Percentiles rank a stretch among this genome's conserved stretches.
Conservation (phyloP, 2,797 vertebrate genomes). For the Okamejei kenojei region DNA sequence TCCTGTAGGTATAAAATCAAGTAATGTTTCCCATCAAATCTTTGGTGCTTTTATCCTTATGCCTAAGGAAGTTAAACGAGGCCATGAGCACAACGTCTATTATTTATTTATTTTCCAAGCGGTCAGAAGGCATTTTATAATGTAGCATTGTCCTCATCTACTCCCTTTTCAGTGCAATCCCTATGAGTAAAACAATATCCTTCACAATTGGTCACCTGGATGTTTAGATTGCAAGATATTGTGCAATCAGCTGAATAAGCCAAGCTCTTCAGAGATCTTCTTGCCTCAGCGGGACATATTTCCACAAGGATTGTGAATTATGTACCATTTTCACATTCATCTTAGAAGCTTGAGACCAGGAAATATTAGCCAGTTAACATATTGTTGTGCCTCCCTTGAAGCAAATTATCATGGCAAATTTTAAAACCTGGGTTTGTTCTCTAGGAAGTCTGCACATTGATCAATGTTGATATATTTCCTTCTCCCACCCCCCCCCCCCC, state of each 20-base stretch:
- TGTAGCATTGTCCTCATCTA: not conserved
- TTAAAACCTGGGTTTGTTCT: not conserved
- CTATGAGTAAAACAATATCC: not conserved
- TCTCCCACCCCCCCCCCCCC: not conserved
- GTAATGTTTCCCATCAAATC: not conserved
- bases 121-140: not conserved
- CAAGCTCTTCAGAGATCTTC: not conserved
- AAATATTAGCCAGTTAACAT: not conserved
- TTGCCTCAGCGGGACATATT: not conserved
- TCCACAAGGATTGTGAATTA: not conserved
- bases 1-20: slow-evolving; percentile 59
- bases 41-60: not conserved
- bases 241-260: not conserved
- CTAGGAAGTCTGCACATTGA: not conserved
- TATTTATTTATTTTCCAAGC: not conserved
- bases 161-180: not conserved
- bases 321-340: not conserved
- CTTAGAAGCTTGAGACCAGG: not conserved
- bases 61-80: not conserved
- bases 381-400: not conserved
- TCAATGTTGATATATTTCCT: not conserved
- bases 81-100: not conserved
- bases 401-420: not conserved
- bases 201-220: not conserved
- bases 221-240: not conserved